Base-by-base conservation (phyloP, 2,888 invertebrate genomes). In the Malthinus flaveolus region DNA sequence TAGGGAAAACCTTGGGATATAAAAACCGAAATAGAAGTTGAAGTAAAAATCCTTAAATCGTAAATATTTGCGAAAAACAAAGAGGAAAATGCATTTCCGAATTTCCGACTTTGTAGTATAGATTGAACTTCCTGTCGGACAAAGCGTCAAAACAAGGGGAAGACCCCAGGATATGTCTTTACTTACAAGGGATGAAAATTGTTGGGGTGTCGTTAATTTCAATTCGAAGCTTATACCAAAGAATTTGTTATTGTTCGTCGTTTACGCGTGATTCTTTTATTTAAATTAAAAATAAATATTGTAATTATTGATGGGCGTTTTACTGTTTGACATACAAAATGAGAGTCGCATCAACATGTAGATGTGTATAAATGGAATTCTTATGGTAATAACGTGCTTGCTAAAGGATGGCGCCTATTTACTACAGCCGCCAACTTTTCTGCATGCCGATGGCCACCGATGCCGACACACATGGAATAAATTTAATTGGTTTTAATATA, bases 111-210 rank as follows among this genome's bases (percentile, higher is more conserved):
- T 47, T 57, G 45, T 44, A 49, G 39, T 34, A 59, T 59, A 55
- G 49, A 57, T 57, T 57, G 57, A 57, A 50, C 50, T 59, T 59
- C 55, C 59, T 59, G 59, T 59, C 44, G 50, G 55, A 59, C 54
- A 55, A 37, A 35, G 50, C 50, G 36, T 59, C 54, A 59, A 59
- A 59, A 59, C 54, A 54, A 59, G 55, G 59, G 59, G 55, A 55
- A 50, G 49, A 47, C 55, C 59, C 59, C 33, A 37, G 48, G 36
- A 44, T 50, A 35, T 44, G 44, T 37, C 49, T 45, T 55, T 13
- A 31, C 48, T 46, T 32, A 23, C 23, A 23, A 52, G 57, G 52
- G 52, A 48, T 32, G 15, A 52, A 48, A 45, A 34, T 34, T 45
- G 32, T 35, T 31, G 49, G 53, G 53, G 58, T 49, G 58, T 39